Evolutionary conservation across 2,113 vertebrate species (phyloP).

Genomic region (Agapornis roseicollis): DNA sequence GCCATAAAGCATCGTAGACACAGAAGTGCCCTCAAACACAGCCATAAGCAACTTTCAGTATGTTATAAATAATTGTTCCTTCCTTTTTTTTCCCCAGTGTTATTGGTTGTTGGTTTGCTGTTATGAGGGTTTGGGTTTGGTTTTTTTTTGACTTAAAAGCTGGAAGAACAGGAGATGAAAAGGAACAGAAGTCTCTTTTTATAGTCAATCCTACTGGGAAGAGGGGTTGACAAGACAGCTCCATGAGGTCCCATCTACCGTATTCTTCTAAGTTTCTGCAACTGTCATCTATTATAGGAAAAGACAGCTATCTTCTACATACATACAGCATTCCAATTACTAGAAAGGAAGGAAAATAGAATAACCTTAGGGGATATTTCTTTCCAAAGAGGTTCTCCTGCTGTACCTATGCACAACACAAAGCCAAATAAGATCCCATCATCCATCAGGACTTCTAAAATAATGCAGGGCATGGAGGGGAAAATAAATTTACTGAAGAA

Average conservation of each 20-base stretch:
- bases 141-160: neutral
- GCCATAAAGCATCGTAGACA: neutral
- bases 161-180: neutral
- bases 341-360: neutral
- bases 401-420: neutral
- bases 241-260: neutral
- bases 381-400: neutral
- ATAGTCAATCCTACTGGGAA: neutral
- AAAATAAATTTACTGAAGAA: neutral
- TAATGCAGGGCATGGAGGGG: neutral
- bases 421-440: neutral
- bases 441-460: neutral
- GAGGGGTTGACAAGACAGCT: conserved; percentile 13
- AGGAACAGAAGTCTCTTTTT: neutral
- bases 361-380: neutral
- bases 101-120: neutral
- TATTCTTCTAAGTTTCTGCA: neutral
- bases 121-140: fast-evolving
- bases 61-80: neutral
- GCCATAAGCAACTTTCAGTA: neutral
- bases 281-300: neutral
- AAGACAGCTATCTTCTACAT: neutral
- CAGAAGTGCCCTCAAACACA: neutral
- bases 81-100: neutral
- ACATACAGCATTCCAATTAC: neutral